Evolutionary conservation across 1,140 invertebrate species (phyloP).

Genomic region (Pachyrhynchus sulphureomaculatus): DNA sequence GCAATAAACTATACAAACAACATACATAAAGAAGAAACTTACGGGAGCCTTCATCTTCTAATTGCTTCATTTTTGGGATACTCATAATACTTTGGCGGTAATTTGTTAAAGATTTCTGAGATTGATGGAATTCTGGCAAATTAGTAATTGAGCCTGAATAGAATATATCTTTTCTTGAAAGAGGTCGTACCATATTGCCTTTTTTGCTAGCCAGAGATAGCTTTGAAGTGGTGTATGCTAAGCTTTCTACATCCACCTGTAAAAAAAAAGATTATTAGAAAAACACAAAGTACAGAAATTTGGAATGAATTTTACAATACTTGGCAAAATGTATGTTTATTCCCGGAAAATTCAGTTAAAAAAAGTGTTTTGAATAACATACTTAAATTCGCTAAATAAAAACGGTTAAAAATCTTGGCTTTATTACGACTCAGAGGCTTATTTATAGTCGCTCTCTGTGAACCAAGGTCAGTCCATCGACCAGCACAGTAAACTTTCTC

Average conservation of each 20-base stretch:
- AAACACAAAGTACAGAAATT: no score
- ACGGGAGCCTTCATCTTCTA: slow-evolving; percentile 65
- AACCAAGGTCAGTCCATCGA: no score
- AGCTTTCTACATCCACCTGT: slow-evolving; percentile 47
- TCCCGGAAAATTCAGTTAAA: no score
- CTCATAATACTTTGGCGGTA: slow-evolving; percentile 70
- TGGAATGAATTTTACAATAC: no score
- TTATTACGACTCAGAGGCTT: no score
- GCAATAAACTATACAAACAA: no score
- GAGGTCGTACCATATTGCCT: slow-evolving; percentile 78
- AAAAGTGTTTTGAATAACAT: no score
- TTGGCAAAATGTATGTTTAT: no score
- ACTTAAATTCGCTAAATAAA: no score
- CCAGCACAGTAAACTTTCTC: no score
- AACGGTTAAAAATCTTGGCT: no score
- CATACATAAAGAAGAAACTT: slow-evolving; percentile 52
- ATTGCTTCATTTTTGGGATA: slow-evolving; percentile 46
- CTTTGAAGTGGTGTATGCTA: slow-evolving; percentile 51
- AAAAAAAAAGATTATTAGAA: slow-evolving; percentile 22
- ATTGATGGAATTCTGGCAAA: slow-evolving; percentile 89
- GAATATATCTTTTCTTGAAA: slow-evolving; percentile 97
- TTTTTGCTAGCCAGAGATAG: slow-evolving; percentile 59
- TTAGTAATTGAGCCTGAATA: slow-evolving; percentile 93
- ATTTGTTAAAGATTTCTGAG: slow-evolving; percentile 86
- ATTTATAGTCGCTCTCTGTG: no score